Evolutionary conservation across 2,888 invertebrate species (phyloP).

Genomic region (Eupeodes latifasciatus): DNA sequence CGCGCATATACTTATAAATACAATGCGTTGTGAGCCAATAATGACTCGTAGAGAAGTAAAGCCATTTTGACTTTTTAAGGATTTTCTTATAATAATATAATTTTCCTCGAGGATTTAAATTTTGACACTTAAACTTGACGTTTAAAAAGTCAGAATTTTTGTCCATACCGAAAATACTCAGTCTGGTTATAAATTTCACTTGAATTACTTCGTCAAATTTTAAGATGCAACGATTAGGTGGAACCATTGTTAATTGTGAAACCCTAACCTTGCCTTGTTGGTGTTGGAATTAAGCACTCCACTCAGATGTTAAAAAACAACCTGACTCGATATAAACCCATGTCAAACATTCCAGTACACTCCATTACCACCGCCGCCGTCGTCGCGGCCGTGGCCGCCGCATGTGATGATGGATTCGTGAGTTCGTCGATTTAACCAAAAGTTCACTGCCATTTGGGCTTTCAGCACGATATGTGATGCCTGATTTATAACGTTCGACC

Average conservation of each 20-base stretch:
- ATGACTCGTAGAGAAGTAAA: conserved; percentile 60
- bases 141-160: conserved; percentile 2
- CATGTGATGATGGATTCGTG: conserved; percentile 11
- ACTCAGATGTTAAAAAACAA: neutral
- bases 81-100: neutral
- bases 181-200: conserved; percentile 52
- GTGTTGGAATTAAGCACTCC: conserved; percentile 47
- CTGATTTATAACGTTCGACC: conserved; percentile 60
- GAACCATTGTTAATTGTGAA: conserved; percentile 46
- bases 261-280: conserved; percentile 14
- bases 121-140: neutral
- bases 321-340: neutral
- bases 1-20: no score
- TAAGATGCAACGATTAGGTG: conserved; percentile 13
- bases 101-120: neutral
- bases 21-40: conserved; percentile 22
- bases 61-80: conserved; percentile 43
- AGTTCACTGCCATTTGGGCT: conserved; percentile 61
- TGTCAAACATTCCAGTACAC: conserved; percentile 15
- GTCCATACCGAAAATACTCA: conserved; percentile 17
- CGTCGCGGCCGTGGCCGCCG: no score
- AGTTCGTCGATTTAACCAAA: conserved; percentile 29
- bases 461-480: conserved; percentile 55
- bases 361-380: neutral
- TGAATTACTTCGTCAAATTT: conserved; percentile 53